Percentiles rank a stretch among this genome's conserved stretches.
Evolutionary conservation across 2,797 vertebrate genomes (phyloP).

Genomic region (Natrix natrix): DNA sequence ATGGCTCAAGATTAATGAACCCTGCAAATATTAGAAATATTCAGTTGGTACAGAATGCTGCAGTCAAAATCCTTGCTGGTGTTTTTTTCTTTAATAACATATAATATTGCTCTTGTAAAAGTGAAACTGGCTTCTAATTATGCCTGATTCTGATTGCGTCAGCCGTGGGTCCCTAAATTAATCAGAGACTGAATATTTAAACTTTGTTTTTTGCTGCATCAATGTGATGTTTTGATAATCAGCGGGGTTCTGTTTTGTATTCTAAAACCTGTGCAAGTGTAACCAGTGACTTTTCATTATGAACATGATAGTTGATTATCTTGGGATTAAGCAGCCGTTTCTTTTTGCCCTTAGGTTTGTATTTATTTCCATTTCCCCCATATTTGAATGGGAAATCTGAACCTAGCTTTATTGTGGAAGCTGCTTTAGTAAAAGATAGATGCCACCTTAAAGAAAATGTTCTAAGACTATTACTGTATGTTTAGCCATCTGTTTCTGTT

Average conservation of each 20-base stretch:
- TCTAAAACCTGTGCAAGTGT: neutral
- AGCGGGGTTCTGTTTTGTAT: neutral
- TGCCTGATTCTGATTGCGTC: neutral
- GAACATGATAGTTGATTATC: too few species aligned
- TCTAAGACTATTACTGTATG: neutral
- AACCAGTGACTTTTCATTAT: neutral
- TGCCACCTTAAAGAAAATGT: neutral
- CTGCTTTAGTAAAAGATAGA: neutral
- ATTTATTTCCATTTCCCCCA: neutral
- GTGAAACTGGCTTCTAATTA: neutral
- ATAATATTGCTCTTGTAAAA: neutral
- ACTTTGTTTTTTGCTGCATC: neutral
- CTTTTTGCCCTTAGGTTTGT: neutral
- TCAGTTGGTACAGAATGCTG: neutral
- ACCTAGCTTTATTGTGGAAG: neutral
- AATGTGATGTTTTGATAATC: neutral
- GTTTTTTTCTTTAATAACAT: neutral
- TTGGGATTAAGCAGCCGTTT: neutral
- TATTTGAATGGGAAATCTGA: neutral
- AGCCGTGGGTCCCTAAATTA: neutral
- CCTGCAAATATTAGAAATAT: neutral
- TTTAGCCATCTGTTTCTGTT: neutral
- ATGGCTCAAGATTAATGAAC: neutral
- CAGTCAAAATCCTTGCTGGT: neutral
- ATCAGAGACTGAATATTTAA: neutral